These are phyloP conservation scores for Emydocephalus ijimae DNA, from an alignment of 2,113 vertebrate species.

Conservation along the genomic window DNA sequence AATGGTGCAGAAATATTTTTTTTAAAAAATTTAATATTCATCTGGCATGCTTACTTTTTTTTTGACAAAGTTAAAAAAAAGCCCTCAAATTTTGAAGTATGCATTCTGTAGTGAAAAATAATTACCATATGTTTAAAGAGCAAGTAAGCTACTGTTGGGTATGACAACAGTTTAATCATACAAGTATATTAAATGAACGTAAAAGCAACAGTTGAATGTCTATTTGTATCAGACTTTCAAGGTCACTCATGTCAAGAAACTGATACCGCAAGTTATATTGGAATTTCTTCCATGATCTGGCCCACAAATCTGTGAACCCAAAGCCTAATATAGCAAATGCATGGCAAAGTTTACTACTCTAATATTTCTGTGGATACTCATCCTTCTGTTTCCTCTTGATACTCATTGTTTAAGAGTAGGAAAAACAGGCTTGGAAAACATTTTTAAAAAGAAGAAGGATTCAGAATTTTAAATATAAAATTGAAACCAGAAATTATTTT, in stretches of 20 bases:
- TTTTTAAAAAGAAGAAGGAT: background rate
- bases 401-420: background rate
- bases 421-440: background rate
- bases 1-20: background rate
- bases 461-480: no score
- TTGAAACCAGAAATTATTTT: no score
- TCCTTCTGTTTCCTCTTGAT: background rate
- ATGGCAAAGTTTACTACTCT: background rate
- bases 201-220: background rate
- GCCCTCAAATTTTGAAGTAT: background rate
- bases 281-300: background rate
- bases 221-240: background rate
- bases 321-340: background rate
- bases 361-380: background rate
- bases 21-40: background rate
- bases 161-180: background rate
- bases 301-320: background rate
- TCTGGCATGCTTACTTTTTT: background rate
- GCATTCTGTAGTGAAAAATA: background rate
- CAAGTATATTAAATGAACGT: background rate
- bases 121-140: background rate
- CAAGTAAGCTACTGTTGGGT: background rate
- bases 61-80: background rate
- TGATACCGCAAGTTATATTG: background rate
- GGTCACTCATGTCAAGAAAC: background rate